Percentiles rank a stretch among this genome's conserved stretches.
Evolutionary conservation across 1,140 invertebrate genomes (phyloP).

Genomic region (Trichonephila clavipes): DNA sequence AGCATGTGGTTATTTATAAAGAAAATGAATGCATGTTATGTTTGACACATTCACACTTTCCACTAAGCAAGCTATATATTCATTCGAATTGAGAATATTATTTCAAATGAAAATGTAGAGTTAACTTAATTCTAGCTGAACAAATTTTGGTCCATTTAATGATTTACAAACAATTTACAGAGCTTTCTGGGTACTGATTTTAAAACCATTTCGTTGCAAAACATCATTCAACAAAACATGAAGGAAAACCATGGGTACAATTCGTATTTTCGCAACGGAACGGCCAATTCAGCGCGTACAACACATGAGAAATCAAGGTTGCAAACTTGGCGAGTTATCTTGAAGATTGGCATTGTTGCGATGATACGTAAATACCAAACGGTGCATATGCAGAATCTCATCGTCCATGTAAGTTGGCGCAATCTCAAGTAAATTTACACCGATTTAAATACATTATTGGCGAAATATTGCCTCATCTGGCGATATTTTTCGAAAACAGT

Average conservation of each 20-base stretch:
- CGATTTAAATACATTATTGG: too few relatives aligned
- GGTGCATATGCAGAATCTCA: too few relatives aligned
- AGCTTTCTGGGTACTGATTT: slow-evolving; percentile 1
- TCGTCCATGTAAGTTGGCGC: too few relatives aligned
- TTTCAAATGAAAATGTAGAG: not conserved
- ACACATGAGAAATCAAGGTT: too few relatives aligned
- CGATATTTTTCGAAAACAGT: too few relatives aligned
- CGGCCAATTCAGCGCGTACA: too few relatives aligned
- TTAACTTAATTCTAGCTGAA: slow-evolving; percentile 18
- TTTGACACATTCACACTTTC: not conserved
- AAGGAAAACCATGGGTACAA: not conserved
- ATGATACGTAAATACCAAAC: too few relatives aligned
- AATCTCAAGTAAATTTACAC: too few relatives aligned
- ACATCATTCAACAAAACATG: too few relatives aligned
- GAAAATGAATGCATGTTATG: not conserved
- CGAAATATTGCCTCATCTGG: too few relatives aligned
- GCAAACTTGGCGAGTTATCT: too few relatives aligned
- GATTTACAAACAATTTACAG: slow-evolving; percentile 44
- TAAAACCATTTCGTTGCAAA: not conserved
- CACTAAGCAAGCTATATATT: slow-evolving; percentile 14
- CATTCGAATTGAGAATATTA: not conserved
- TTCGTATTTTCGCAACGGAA: not conserved
- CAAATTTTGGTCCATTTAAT: slow-evolving; percentile 57
- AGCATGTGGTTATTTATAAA: not conserved
- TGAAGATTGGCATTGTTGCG: too few relatives aligned